Percentiles rank a stretch among this genome's conserved stretches.
phyloP scores from a whole-genome alignment of 2,888 invertebrate species.

The Alsophila aescularia region DNA sequence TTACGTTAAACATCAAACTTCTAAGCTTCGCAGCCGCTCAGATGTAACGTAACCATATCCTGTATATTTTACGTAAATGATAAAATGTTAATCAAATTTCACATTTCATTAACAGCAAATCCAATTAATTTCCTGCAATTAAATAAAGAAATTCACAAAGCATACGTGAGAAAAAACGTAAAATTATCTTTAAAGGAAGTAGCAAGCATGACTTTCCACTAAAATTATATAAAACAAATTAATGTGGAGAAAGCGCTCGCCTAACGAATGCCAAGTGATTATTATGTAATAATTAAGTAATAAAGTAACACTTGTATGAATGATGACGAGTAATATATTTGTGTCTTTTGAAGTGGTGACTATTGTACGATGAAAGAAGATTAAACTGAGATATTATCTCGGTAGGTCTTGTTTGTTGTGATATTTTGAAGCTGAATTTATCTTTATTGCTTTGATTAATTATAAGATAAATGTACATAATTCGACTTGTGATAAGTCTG shows the following conservation, averaged over 20 bases:
- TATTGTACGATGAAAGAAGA: not conserved
- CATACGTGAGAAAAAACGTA: constrained; percentile 8
- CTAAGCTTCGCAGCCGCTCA: too few species aligned
- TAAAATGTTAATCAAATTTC: not conserved
- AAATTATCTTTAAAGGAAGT: constrained; percentile 10
- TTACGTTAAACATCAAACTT: too few species aligned
- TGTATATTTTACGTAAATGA: too few species aligned
- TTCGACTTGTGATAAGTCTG: not conserved
- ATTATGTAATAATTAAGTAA: constrained; percentile 14
- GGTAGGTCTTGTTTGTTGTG: not conserved
- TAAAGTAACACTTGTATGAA: constrained; percentile 15
- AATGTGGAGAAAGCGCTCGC: constrained; percentile 14
- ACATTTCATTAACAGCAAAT: not conserved
- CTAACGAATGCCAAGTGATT: constrained; percentile 2
- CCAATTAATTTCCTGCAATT: constrained; percentile 6
- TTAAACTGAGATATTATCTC: not conserved
- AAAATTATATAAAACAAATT: constrained; percentile 17
- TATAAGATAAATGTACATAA: too few species aligned
- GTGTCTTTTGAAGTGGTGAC: not conserved
- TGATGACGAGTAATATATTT: not conserved
- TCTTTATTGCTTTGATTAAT: not conserved
- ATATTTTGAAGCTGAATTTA: not conserved
- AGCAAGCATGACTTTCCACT: not conserved
- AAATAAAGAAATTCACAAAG: constrained; percentile 12
- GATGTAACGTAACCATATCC: too few species aligned